Base-by-base conservation (phyloP, 2,888 invertebrate genomes). In the Leptopilina myrica region DNA sequence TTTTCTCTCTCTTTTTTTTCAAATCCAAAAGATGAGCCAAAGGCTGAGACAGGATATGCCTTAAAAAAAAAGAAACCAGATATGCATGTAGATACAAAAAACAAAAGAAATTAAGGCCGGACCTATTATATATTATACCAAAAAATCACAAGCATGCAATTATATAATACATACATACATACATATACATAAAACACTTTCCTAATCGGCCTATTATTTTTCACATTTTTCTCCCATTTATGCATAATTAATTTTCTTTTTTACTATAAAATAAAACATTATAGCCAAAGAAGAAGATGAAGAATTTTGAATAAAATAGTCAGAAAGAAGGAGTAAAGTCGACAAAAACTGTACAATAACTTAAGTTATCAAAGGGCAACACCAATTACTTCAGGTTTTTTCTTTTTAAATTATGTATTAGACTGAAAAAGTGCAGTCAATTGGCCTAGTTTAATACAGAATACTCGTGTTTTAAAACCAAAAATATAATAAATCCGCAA, bases 391-490 rank as follows among this genome's bases (percentile, higher is more conserved):
- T 69, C 0, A 49, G 12, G 12, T 26, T 53, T 26, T 33, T 26
- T 69, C 5, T 53, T 69, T 49, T 69, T 69, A 14, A 33, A 49
- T 69, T 53, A 49, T 20, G 20, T 20, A 20, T 26, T 49, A 69
- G 49, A 69, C 20, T 53, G 26, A 12, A 53, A 14, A n/a, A 12
- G 43, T 69, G 49, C 49, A 26, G 67, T 49, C 62, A 62, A 62
- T 62, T 62, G 62, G 62, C 26, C 49, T 66, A 66, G 62, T 76
- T 20, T 64, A 66, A 84, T 81, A 81, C 81, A 80, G 81, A 82
- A 75, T 83, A 80, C 81, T 84, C 81, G 82, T 81, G 81, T 82
- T 83, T 69, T 76, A 26, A 43, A 53, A 43, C 8, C 7, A 43
- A 8, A 14, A 64, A 5, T 8, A 62, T 15, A 62, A 15, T 9